phyloP scores from a whole-genome alignment of 2,888 invertebrate genomes.

The Lysandra bellargus region DNA sequence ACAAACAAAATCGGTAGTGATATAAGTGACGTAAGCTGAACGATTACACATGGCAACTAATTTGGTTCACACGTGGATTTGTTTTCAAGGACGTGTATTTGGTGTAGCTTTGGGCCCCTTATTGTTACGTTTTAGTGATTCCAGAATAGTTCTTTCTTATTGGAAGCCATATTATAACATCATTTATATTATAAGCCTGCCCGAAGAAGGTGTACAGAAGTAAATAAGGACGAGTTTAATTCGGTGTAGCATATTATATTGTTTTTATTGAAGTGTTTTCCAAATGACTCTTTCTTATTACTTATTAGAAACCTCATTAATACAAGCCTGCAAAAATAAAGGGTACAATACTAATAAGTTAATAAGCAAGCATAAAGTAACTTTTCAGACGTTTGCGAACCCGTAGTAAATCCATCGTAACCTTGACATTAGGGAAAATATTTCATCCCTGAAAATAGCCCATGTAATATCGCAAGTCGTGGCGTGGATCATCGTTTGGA shows the following conservation, averaged over 20 bases:
- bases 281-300: no score
- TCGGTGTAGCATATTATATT: no score
- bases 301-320: no score
- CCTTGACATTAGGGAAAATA: conserved; percentile 18
- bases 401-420: conserved; percentile 7
- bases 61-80: conserved; percentile 11
- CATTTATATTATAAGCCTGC: no score
- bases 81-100: not conserved
- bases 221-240: no score
- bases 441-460: not conserved
- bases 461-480: not conserved
- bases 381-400: not conserved
- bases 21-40: conserved; percentile 12
- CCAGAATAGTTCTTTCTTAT: not conserved
- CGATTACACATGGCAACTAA: conserved; percentile 4
- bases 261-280: no score
- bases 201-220: no score
- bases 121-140: not conserved
- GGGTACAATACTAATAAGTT: no score
- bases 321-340: no score
- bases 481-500: not conserved
- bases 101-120: not conserved
- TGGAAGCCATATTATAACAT: no score
- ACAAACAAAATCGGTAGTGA: conserved; percentile 4
- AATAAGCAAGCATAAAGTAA: no score